These are phyloP conservation scores for Scomberomorus guttatus DNA, from an alignment of 2,797 vertebrate species.

Conservation along the genomic window DNA sequence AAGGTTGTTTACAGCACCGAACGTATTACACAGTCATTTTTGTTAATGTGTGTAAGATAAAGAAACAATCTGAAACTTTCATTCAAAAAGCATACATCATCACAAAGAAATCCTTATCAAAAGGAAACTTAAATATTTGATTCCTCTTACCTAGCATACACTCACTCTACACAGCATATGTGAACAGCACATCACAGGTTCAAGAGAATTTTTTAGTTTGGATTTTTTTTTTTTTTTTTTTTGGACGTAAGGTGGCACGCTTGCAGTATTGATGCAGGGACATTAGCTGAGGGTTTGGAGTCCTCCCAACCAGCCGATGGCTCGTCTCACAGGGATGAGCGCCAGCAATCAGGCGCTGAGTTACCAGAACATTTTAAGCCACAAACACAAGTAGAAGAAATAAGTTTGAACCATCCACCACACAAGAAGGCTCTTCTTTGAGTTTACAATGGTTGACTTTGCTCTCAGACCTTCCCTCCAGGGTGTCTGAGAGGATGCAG, in stretches of 20 bases:
- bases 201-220: slow-evolving; percentile 19
- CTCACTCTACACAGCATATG: slow-evolving; percentile 1
- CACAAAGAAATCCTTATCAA: slow-evolving; percentile 70
- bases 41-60: slow-evolving; percentile 22
- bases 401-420: slow-evolving; percentile 7
- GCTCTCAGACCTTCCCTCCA: background rate
- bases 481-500: background rate
- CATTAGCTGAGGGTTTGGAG: slow-evolving; percentile 36
- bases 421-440: slow-evolving; percentile 5
- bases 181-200: slow-evolving; percentile 24
- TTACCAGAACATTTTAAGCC: slow-evolving; percentile 12
- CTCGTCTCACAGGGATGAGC: slow-evolving; percentile 49
- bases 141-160: slow-evolving; percentile 43
- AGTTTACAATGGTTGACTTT: background rate
- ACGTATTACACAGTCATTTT: slow-evolving; percentile 11
- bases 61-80: slow-evolving; percentile 31
- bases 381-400: slow-evolving; percentile 4
- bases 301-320: slow-evolving; percentile 41
- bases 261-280: slow-evolving; percentile 31
- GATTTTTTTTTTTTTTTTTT: background rate
- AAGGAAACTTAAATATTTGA: slow-evolving; percentile 65
- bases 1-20: slow-evolving; percentile 10
- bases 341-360: slow-evolving; percentile 1
- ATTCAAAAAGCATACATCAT: slow-evolving; percentile 68
- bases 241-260: background rate